Percentiles rank a stretch among this genome's conserved stretches.
phyloP scores from a whole-genome alignment of 2,888 invertebrate species.

The Empis stercorea region DNA sequence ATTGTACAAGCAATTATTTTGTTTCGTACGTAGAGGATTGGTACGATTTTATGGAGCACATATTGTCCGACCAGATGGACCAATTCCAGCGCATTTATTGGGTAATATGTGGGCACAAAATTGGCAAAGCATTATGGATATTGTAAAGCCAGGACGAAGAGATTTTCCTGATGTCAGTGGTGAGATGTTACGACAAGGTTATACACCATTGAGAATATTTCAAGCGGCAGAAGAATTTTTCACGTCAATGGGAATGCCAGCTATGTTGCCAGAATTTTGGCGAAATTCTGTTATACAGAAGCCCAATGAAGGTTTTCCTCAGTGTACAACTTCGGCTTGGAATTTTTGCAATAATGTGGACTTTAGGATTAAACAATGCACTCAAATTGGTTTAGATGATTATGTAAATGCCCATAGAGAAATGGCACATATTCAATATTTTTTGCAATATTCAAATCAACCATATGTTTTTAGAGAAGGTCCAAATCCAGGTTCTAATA shows the following conservation, averaged over 20 bases:
- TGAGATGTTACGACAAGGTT: constrained; percentile 62
- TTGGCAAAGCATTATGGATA: constrained; percentile 62
- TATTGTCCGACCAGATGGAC: constrained; percentile 50
- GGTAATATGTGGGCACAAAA: constrained; percentile 80
- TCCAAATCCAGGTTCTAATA: constrained; percentile 58
- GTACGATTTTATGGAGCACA: constrained; percentile 48
- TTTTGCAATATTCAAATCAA: constrained; percentile 62
- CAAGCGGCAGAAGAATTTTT: constrained; percentile 75
- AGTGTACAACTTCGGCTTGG: constrained; percentile 70
- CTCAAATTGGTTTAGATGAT: constrained; percentile 63
- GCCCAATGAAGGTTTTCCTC: constrained; percentile 52
- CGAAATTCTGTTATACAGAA: constrained; percentile 64
- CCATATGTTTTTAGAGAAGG: constrained; percentile 66
- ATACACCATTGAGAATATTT: constrained; percentile 63
- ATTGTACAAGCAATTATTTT: constrained; percentile 69
- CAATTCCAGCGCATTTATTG: constrained; percentile 72
- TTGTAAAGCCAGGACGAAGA: constrained; percentile 59
- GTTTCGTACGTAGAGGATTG: constrained; percentile 61
- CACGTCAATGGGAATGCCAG: constrained; percentile 63
- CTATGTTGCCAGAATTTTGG: constrained; percentile 77
- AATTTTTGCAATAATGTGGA: constrained; percentile 75
- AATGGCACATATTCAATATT: constrained; percentile 74
- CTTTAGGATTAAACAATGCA: constrained; percentile 75
- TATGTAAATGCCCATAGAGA: constrained; percentile 68
- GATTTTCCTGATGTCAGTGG: constrained; percentile 62